Percentiles rank a stretch among this genome's conserved stretches.
Evolutionary conservation across 2,797 vertebrate species (phyloP).

Genomic region (Cyclura pinguis): DNA sequence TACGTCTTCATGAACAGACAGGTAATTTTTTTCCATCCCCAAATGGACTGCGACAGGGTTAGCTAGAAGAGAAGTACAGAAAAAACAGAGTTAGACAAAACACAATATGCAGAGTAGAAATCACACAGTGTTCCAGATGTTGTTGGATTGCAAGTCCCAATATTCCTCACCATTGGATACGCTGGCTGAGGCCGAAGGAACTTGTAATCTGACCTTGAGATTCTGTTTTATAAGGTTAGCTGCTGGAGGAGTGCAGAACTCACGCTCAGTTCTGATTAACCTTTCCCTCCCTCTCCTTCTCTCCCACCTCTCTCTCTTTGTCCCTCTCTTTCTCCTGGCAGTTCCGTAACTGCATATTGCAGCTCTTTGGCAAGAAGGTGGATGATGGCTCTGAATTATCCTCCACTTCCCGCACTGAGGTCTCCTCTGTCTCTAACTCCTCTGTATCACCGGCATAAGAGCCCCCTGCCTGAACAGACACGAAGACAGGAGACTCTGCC

Average conservation of each 20-base stretch:
- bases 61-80: neutral
- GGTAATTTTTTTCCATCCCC: constrained; percentile 70
- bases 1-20: constrained; percentile 93
- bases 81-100: neutral
- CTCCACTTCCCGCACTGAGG: constrained; percentile 87
- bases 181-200: too few species aligned
- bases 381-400: constrained; percentile 89
- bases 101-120: too few species aligned
- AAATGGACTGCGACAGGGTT: too few species aligned
- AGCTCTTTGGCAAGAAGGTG: constrained; percentile 89
- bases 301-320: neutral
- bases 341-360: constrained; percentile 90
- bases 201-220: too few species aligned
- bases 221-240: neutral
- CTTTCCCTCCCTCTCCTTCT: neutral
- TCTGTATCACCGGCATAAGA: constrained; percentile 87
- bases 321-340: constrained; percentile 55
- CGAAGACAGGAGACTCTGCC: constrained; percentile 21
- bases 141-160: too few species aligned
- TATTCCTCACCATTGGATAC: too few species aligned
- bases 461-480: constrained; percentile 11
- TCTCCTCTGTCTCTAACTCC: constrained; percentile 82
- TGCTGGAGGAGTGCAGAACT: neutral
- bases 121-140: too few species aligned
- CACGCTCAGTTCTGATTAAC: neutral